Evolutionary conservation across 2,797 vertebrate species (phyloP), one percentile per base, ranked within the genome.

Genomic region (Melanotaenia boesemani): DNA sequence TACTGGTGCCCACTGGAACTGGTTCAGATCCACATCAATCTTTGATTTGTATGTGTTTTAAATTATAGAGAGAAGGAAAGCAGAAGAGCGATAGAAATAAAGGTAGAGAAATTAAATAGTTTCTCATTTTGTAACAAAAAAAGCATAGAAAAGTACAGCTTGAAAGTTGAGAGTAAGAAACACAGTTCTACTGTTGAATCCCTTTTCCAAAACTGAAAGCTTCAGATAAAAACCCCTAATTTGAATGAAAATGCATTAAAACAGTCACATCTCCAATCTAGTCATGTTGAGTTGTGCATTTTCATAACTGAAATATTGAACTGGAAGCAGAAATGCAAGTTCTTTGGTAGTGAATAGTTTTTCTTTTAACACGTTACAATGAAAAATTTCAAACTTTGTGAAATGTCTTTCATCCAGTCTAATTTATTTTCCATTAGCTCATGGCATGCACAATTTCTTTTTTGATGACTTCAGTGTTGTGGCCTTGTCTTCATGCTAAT

Each of bases 1-100:
- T 58, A 90, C 86, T 74, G 95, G 93, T 63, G 91, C 85, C 94
- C 95, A 94, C 44, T 91, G 93, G 93, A 95, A 95, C 89, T 97
- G 94, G 91, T 93, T 95, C 89, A 92, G 92, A 32, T 85, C 95
- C 93, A 94, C 92, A 93, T 96, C 92, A 83, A 96, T 96, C 96
- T 98, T 46, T 81, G 85, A 67, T 82, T 81, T 9, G 50, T n/a
- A 30, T 55, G 56, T 50, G 5, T 67, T 85, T 73, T 83, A 62
- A 30, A 63, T 88, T 32, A 71, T 70, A 55, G 58, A 79, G 32
- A 89, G 80, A 91, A 52, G 88, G 86, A 94, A 22, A 89, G 67
- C 82, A 58, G 15, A 66, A 67, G 16, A 24, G 75, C 9, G 62
- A n/a, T 34, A 70, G 59, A 63, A 39, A 48, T 34, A 15, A 60